These are phyloP conservation scores for Asobara japonica DNA, from an alignment of 1,140 invertebrate species.

Conservation along the genomic window DNA sequence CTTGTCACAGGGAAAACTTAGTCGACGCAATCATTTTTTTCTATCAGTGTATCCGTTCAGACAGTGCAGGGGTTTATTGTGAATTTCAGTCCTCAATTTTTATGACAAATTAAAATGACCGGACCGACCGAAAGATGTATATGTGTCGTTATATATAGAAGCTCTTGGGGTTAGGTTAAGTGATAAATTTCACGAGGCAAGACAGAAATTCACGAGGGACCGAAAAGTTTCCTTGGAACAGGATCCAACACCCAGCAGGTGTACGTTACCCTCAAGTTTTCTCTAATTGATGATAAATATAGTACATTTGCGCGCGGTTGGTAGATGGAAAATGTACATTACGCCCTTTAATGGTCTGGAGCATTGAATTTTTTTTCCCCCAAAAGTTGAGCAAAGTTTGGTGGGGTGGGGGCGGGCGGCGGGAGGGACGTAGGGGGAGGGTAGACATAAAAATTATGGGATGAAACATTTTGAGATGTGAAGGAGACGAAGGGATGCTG, in stretches of 20 bases:
- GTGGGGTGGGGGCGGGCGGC: background rate
- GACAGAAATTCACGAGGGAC: conserved; percentile 8
- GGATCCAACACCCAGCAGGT: conserved; percentile 13
- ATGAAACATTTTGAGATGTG: conserved; percentile 14
- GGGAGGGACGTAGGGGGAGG: background rate
- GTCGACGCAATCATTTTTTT: background rate
- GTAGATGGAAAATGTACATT: conserved; percentile 24
- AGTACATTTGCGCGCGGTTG: conserved; percentile 4
- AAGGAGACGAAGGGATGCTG: conserved; percentile 43
- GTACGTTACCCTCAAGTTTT: conserved; percentile 18
- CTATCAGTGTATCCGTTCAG: background rate
- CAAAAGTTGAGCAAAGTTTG: background rate
- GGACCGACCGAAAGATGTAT: background rate
- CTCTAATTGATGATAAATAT: conserved; percentile 31
- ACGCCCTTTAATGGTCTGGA: conserved; percentile 21
- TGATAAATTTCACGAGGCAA: background rate
- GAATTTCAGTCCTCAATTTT: background rate
- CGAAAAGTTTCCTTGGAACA: conserved; percentile 5
- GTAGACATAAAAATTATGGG: conserved; percentile 18
- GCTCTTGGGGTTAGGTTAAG: conserved; percentile 4
- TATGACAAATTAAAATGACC: background rate
- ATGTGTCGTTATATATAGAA: background rate
- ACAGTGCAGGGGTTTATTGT: background rate
- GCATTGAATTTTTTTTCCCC: background rate
- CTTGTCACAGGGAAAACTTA: no score